These are phyloP conservation scores for Chloroceryle amazona DNA, from an alignment of 2,797 vertebrate species.

Conservation along the genomic window DNA sequence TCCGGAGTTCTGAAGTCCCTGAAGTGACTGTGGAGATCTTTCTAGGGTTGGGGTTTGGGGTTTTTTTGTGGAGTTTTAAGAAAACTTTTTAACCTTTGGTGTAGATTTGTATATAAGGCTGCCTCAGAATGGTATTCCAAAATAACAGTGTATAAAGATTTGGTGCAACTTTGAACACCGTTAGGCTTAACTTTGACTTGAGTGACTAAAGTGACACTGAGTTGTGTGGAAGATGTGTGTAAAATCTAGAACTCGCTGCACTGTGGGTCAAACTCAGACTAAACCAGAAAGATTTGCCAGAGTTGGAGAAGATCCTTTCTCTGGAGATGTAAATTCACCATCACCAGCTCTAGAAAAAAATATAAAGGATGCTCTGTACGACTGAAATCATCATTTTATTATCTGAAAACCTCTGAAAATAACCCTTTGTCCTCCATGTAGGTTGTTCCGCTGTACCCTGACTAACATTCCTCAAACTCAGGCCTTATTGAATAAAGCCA, in stretches of 20 bases:
- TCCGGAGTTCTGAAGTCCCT: not conserved
- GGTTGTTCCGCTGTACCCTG: slow-evolving; percentile 94
- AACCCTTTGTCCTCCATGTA: slow-evolving; percentile 74
- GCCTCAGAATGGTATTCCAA: not conserved
- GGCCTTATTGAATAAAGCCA: slow-evolving; percentile 96
- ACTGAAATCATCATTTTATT: not conserved
- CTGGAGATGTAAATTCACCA: not conserved
- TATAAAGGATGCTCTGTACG: not conserved
- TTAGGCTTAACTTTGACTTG: not conserved
- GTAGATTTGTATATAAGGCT: not conserved
- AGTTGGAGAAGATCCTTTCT: not conserved
- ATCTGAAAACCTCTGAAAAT: slow-evolving; percentile 61
- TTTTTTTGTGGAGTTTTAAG: not conserved
- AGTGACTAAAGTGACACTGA: not conserved
- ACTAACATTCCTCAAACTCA: slow-evolving; percentile 97
- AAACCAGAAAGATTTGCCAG: not conserved
- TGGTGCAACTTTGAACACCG: not conserved
- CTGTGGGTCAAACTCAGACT: not conserved
- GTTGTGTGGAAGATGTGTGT: not conserved
- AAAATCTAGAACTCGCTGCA: not conserved
- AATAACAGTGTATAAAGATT: not conserved
- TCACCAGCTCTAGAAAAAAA: not conserved
- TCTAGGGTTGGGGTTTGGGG: not conserved
- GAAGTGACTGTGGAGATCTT: not conserved
- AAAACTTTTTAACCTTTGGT: not conserved